Base-by-base conservation (phyloP, 92 coral and sea anemone species). In the Actinernus sp. region DNA sequence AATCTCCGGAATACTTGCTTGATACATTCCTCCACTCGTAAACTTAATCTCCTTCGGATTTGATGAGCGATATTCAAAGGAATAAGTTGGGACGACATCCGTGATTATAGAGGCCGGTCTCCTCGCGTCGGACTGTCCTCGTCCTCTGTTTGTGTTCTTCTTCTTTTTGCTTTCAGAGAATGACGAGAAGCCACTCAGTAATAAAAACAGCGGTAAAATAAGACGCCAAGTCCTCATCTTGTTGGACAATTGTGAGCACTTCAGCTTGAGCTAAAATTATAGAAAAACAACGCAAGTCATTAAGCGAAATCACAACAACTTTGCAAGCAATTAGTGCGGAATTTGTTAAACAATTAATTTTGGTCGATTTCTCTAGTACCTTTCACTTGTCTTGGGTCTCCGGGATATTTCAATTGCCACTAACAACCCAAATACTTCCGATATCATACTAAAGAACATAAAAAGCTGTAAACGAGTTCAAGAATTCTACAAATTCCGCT, bases 11-110 rank as follows among this genome's bases (percentile, higher is more conserved):
- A 94, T 67, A 4, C 69, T 78, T 0, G 92, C 88, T 73, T 85
- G 92, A 65, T 91, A 94, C 49, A 94, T 69, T 30, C 92, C 80
- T 66, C 93, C 98, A 74, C 97, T 84, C 16, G 95, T 94, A 73
- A 94, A 94, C 74, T 84, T 92, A 16, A 85, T 62, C 33, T 89
- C 96, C 74, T 73, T 72, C 37, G 78, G 74, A 58, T 85, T 88
- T 20, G 76, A 45, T 45, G 89, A 86, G 33, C 96, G 96, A 65
- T 68, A 86, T 59, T 90, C 96, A 63, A 74, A 72, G 4, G 88
- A 55, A 45, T 86, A 90, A 0, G 96, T 85, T 0, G 96, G 96
- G 2, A 85, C 80, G 19, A 81, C 81, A 41, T 81, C 91, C 49
- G 65, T 78, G 28, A 86, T 78, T 2, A 73, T 79, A 19, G 91